Percentiles rank a stretch among this genome's conserved stretches.
phyloP scores from a whole-genome alignment of 2,888 invertebrate species.

The Tetragnatha montana region DNA sequence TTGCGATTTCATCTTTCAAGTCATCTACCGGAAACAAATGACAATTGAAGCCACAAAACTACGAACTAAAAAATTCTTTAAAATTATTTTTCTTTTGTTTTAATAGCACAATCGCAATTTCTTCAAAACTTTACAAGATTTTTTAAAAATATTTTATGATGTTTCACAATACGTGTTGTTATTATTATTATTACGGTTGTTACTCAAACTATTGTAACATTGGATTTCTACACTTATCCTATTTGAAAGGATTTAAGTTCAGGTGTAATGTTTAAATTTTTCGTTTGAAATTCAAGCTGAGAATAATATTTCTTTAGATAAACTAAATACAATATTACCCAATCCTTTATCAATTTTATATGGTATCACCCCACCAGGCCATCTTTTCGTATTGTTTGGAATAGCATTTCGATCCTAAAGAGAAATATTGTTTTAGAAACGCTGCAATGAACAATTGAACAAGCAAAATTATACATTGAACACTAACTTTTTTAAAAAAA shows the following conservation, averaged over 20 bases:
- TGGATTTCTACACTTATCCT: no score
- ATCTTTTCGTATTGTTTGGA: conserved; percentile 27
- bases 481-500: background rate
- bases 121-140: no score
- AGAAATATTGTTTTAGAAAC: background rate
- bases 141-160: no score
- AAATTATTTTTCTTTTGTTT: no score
- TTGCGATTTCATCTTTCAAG: conserved; percentile 43
- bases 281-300: no score
- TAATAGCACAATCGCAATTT: no score
- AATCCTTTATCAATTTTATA: conserved; percentile 46
- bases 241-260: no score
- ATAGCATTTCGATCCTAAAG: conserved; percentile 56
- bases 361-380: conserved; percentile 59
- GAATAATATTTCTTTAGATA: no score
- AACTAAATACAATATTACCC: conserved; percentile 6
- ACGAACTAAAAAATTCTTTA: background rate
- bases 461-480: background rate
- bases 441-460: background rate
- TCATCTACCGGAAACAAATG: conserved; percentile 16
- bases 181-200: no score
- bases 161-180: no score
- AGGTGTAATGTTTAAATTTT: no score
- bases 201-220: no score
- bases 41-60: background rate